Evolutionary conservation across 2,797 vertebrate genomes (phyloP), one percentile per base, ranked within the genome.

Genomic region (Tapera naevia): DNA sequence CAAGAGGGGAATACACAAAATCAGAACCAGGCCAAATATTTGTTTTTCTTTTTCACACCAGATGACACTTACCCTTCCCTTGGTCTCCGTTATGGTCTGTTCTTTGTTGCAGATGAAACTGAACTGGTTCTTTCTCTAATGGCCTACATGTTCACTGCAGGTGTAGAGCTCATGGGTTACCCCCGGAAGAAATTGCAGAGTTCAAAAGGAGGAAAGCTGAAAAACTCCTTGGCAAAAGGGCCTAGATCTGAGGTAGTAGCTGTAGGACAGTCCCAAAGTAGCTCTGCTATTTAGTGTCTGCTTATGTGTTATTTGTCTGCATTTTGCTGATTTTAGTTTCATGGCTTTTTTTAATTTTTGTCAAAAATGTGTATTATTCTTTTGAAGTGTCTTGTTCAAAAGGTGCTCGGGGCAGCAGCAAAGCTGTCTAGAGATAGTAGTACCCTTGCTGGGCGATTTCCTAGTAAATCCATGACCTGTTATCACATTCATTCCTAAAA

Each of bases 231-330:
- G 93, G 88, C 80, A 95, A 96, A 95, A 96, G 39, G 88, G 84
- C 95, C 94, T 96, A 96, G 92, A 96, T 87, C 93, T 62, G 95
- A 96, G 96, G 96, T 96, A 96, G 96, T 96, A 95, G 80, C 91
- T 93, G 60, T 85, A 82, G 86, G 93, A 94, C 56, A 91, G 64
- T 82, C 37, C 39, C 67, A 33, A 28, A 0, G 53, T 95, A 91
- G 93, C 53, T 67, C 67, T 74, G 74, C 90, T 93, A 1, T 67
- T 85, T 93, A 57, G 28, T 95, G 56, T 45, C 74, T 86, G 92
- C 88, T 91, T 95, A 5, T 73, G 32, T 93, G 88, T 95, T 65
- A 33, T 85, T 90, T 84, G 95, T 93, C 73, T 76, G 93, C 62
- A 41, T 27, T 90, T 89, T 41, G 72, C 21, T 88, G 66, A 10